Percentiles rank a stretch among this genome's conserved stretches.
These are phyloP conservation scores for Argyrosomus regius DNA, from an alignment of 2,797 vertebrate genomes.

Conservation along the genomic window DNA sequence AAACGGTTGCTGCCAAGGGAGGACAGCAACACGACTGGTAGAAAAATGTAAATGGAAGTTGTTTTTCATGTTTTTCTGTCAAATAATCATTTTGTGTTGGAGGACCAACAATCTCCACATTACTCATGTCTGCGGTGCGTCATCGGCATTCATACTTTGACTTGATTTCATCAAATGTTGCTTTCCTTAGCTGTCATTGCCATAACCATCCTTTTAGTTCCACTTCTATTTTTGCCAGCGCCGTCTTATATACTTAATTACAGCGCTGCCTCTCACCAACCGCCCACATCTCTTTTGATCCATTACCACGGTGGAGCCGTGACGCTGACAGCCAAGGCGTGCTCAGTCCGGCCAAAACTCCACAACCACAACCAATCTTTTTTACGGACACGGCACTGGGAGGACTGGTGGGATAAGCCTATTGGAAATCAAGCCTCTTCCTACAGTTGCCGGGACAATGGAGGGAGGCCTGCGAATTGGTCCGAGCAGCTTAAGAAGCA, in stretches of 20 bases:
- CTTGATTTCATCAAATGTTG: constrained; percentile 43
- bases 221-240: constrained; percentile 61
- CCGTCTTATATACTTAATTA: constrained; percentile 70
- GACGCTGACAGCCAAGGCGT: constrained; percentile 43
- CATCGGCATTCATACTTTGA: constrained; percentile 19
- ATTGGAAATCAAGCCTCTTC: constrained; percentile 72
- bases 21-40: not conserved
- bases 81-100: not conserved
- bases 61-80: not conserved
- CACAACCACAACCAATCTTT: constrained; percentile 28
- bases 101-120: constrained; percentile 21
- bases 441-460: constrained; percentile 61
- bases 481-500: constrained; percentile 68
- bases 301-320: constrained; percentile 56
- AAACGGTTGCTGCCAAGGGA: not conserved
- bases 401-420: constrained; percentile 72
- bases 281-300: constrained; percentile 62
- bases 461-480: constrained; percentile 55
- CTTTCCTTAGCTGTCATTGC: constrained; percentile 34
- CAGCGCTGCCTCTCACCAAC: constrained; percentile 44
- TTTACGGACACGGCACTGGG: constrained; percentile 52
- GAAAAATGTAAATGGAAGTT: not conserved
- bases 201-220: constrained; percentile 61
- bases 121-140: constrained; percentile 3
- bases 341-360: constrained; percentile 46